Evolutionary conservation across 2,797 vertebrate genomes (phyloP), one percentile per base, ranked within the genome.

Genomic region (Hydrophis major): DNA sequence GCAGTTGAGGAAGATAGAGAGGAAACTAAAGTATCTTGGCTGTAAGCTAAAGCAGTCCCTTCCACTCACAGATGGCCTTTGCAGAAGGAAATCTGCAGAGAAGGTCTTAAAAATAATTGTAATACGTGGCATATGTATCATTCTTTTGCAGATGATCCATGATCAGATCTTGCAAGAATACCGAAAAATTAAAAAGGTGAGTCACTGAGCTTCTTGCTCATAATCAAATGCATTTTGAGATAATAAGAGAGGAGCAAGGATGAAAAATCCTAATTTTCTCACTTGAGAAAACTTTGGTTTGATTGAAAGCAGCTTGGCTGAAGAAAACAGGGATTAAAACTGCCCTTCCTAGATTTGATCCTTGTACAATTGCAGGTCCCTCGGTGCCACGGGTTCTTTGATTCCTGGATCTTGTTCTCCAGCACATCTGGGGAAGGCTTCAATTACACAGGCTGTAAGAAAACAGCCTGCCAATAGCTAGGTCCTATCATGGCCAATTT

Each of bases 121-220:
- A 27, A 7, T 63, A 16, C 1, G 55, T 88, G 53, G 55, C n/a
- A 5, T 53, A 53, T 20, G 25, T 27, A 16, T 56, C 8, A 6
- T 94, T 96, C 42, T 93, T 94, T 95, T 94, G 53, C 95, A 99
- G 99, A 99, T 98, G 93, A 99, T 99, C 97, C 99, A 99, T 93
- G 99, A 99, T 97, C 99, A 99, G 98, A 99, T 99, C 96, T 97
- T 99, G 97, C 98, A 99, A 96, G 99, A 99, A 96, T 99, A 99
- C 96, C 98, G 98, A 95, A 99, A 99, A 98, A 99, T 99, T 95
- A 99, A 99, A 98, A 99, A 99, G 98, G 99, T 99, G 96, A 89
- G 94, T 22, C 8, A 32, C 22, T 0, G 10, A 5, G 50, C 7
- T 59, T 59, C 1, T 4, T 87, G 59, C 12, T 83, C 37, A 47